Base-by-base conservation (phyloP, 2,797 vertebrate species). In the Clarias fuscus region DNA sequence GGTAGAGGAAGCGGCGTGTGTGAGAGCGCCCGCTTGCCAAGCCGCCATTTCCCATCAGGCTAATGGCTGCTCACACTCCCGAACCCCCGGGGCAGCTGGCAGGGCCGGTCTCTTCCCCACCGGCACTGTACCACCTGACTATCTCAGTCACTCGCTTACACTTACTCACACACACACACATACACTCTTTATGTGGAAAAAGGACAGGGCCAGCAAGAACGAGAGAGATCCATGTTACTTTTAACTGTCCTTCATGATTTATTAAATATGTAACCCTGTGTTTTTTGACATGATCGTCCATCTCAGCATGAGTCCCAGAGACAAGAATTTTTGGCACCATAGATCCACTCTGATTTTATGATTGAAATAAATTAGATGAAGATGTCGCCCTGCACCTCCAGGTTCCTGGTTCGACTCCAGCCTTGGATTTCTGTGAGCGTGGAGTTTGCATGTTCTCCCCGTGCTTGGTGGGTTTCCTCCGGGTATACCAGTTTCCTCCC, bases 11-110 rank as follows among this genome's bases (percentile, higher is more conserved):
- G 89, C 90, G 7, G 73, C 88, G 89, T 75, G 84, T 81, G 87
- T 92, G 90, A 91, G 90, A 93, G 94, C 90, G 92, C 90, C 90
- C 86, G 87, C 90, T 92, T 92, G 93, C 91, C 91, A 90, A 92
- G 92, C 93, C 95, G 95, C 94, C 95, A 95, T 92, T 91, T 91
- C 93, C 94, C 90, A 95, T 96, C 94, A 95, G 91, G 91, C 90
- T 95, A 96, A 96, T 95, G 92, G 93, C 93, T 92, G 91, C 93
- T 95, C 93, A 94, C 91, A 91, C 90, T 88, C 82, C 3, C 4
- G 82, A 89, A 90, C 92, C 92, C 93, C 93, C 91, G 90, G 90
- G 18, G 91, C 86, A 85, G 93, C 93, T 88, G 86, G 90, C 92
- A 93, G 92, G 87, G 88, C 87, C 89, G n/a, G 71, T 53, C 67